Base-by-base conservation (phyloP, 2,113 vertebrate species). In the Sylvia atricapilla region DNA sequence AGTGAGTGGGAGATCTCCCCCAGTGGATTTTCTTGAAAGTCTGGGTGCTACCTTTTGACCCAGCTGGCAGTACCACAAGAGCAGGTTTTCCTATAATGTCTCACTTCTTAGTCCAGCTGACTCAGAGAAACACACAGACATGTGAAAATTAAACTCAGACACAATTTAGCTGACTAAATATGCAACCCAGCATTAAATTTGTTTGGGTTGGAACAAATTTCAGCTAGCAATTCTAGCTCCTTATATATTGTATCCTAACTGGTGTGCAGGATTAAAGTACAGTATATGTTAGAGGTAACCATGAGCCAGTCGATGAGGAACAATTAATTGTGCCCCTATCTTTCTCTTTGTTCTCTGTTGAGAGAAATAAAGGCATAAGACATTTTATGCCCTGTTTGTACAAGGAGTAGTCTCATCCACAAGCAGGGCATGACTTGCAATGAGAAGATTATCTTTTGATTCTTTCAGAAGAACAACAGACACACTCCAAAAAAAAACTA, bases 121-220 rank as follows among this genome's bases (percentile, higher is more conserved):
- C 82, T 80, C 85, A 88, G 68, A 91, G 46, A 70, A 96, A 74
- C 28, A 37, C 25, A 35, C 39, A 92, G 76, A 49, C 55, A 84
- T 46, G 82, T 88, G 68, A 67, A 92, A 93, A 90, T 91, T 55
- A 88, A 94, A 90, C 46, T 76, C 82, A 91, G 90, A 75, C 79
- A 49, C 44, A 49, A 62, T 94, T 94, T 92, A 93, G 85, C 72
- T 0, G 0, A 86, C 35, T 59, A 95, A 88, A 80, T 63, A 84
- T 77, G 56, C 82, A 93, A 80, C 18, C 67, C 64, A 63, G 83
- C 24, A n/a, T 80, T 88, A 85, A 35, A 83, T 59, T 62, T 95
- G 64, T 94, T 96, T 90, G 90, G 5, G 20, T 93, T 96, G 92
- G 87, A 93, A 67, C 35, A 47, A 62, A 77, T 67, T 69, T 59